Conservation (phyloP, 2,888 invertebrate genomes). For the Brachypterus glaber region DNA sequence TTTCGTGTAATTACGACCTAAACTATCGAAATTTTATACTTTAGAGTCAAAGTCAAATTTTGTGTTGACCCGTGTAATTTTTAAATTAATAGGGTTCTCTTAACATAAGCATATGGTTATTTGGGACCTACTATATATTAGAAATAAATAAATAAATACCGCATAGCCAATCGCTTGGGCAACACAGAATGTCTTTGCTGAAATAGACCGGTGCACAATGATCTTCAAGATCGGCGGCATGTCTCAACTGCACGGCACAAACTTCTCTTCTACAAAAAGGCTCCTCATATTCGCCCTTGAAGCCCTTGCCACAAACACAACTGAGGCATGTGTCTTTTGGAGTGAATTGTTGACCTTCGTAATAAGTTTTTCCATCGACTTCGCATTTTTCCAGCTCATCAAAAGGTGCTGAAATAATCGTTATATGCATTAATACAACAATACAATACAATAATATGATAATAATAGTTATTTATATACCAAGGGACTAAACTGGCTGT, state of each 20-base stretch:
- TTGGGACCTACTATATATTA: too few relatives aligned
- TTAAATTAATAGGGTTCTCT: too few relatives aligned
- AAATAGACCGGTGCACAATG: conserved; percentile 17
- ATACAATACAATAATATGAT: too few relatives aligned
- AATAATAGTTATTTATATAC: too few relatives aligned
- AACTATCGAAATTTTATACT: too few relatives aligned
- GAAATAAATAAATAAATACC: conserved; percentile 3
- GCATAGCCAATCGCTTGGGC: conserved; percentile 14
- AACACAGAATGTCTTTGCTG: conserved; percentile 11
- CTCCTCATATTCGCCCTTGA: conserved; percentile 17
- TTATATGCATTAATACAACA: too few relatives aligned
- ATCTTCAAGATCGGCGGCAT: conserved; percentile 9
- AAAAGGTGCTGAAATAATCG: too few relatives aligned
- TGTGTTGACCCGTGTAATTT: too few relatives aligned
- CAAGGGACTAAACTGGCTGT: too few relatives aligned
- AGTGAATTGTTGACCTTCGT: conserved; percentile 16
- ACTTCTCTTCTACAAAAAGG: conserved; percentile 15
- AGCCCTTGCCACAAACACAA: conserved; percentile 22
- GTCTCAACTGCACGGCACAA: conserved; percentile 9
- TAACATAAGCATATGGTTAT: too few relatives aligned
- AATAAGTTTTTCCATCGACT: conserved; percentile 12
- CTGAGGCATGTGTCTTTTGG: conserved; percentile 14
- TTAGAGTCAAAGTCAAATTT: too few relatives aligned
- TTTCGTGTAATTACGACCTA: too few relatives aligned
- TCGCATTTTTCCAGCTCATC: conserved; percentile 11